A percentile compares a stretch with the other conserved stretches of the same genome.
phyloP scores from a whole-genome alignment of 2,888 invertebrate genomes.

The Drosophila fulvimacula region DNA sequence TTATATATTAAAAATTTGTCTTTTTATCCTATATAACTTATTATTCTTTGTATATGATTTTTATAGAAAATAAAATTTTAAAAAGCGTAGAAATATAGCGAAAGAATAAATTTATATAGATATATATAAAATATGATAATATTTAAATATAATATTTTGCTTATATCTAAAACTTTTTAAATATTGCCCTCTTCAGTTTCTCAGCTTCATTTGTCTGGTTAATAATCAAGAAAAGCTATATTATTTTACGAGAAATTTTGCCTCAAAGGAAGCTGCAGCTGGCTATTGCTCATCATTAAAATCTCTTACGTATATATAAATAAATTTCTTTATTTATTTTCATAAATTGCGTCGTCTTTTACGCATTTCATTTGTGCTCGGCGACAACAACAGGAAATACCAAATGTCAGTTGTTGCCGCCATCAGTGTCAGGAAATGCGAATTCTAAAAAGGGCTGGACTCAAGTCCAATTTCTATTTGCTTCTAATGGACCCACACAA shows the following conservation, averaged over 20 bases:
- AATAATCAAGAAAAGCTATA: not conserved
- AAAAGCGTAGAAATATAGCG: too few relatives aligned
- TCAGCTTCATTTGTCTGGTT: too few relatives aligned
- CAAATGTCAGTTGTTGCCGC: constrained; percentile 65
- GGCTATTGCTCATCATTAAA: constrained; percentile 34
- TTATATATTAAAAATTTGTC: too few relatives aligned
- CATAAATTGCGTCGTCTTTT: constrained; percentile 23
- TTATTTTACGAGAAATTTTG: not conserved
- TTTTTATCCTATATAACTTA: too few relatives aligned
- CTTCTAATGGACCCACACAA: constrained; percentile 12
- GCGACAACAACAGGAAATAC: constrained; percentile 61
- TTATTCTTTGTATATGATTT: too few relatives aligned
- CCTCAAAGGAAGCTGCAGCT: not conserved
- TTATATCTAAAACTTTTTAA: too few relatives aligned
- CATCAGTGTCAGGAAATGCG: constrained; percentile 60
- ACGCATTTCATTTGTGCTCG: constrained; percentile 21
- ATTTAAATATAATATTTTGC: too few relatives aligned
- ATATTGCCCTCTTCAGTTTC: too few relatives aligned
- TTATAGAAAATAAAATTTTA: too few relatives aligned
- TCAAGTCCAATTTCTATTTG: constrained; percentile 17
- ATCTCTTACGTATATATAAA: not conserved
- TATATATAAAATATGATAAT: too few relatives aligned
- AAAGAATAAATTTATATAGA: too few relatives aligned
- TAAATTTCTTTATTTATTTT: not conserved
- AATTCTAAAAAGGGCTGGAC: constrained; percentile 46